Evolutionary conservation across 2,113 vertebrate species (phyloP).

Genomic region (Eretmochelys imbricata): DNA sequence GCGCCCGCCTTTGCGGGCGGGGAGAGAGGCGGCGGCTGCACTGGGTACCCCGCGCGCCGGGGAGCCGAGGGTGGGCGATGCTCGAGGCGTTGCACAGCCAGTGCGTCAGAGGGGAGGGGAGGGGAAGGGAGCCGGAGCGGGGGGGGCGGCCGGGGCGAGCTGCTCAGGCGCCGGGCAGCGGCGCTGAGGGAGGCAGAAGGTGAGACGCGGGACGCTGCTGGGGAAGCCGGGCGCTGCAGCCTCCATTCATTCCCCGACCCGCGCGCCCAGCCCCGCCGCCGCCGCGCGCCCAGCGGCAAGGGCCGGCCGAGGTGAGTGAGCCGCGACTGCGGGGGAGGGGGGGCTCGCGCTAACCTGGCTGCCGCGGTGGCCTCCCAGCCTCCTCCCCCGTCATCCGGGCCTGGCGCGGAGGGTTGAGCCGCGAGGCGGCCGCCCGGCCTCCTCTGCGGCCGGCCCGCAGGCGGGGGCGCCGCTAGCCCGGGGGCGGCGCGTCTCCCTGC

Average conservation of each 20-base stretch:
- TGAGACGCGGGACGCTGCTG: fast-evolving
- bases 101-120: conserved; percentile 49
- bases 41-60: neutral
- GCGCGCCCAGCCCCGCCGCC: neutral
- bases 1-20: neutral
- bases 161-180: conserved; percentile 7
- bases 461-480: neutral
- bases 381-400: neutral
- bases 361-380: neutral
- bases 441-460: neutral
- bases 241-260: neutral
- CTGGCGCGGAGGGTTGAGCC: neutral
- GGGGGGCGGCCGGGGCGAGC: neutral
- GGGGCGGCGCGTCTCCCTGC: neutral
- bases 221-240: neutral
- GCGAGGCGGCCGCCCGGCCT: neutral
- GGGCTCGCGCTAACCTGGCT: neutral
- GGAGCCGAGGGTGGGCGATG: neutral
- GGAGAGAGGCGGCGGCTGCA: neutral
- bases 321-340: neutral
- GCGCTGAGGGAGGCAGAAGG: fast-evolving
- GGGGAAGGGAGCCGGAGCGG: neutral
- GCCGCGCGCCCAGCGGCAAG: neutral
- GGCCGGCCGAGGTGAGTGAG: neutral
- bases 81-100: neutral